phyloP scores from a whole-genome alignment of 2,797 vertebrate species.

The Lagocephalus sceleratus region DNA sequence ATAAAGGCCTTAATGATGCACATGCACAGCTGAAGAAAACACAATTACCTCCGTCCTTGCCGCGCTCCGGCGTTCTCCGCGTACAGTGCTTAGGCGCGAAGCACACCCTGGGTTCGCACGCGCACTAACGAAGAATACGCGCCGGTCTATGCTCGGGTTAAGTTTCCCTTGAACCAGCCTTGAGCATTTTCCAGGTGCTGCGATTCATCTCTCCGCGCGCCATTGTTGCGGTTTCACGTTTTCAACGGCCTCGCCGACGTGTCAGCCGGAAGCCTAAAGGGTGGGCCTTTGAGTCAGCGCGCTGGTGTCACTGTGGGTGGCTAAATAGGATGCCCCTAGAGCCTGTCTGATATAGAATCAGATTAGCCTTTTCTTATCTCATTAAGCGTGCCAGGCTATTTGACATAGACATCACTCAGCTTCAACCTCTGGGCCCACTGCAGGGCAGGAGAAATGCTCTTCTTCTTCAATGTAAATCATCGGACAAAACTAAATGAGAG shows the following conservation, averaged over 20 bases:
- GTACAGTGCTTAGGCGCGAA: neutral
- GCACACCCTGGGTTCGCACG: too few relatives aligned
- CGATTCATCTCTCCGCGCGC: neutral
- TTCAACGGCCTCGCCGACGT: conserved; percentile 8
- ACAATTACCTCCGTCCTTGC: conserved; percentile 22
- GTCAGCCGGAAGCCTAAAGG: conserved; percentile 20
- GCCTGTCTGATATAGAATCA: conserved; percentile 59
- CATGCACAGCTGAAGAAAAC: conserved; percentile 2
- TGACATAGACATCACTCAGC: conserved; percentile 56
- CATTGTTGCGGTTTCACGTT: conserved; percentile 6
- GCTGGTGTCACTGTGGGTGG: conserved; percentile 45
- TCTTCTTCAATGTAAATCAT: conserved; percentile 21
- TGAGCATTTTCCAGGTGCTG: neutral
- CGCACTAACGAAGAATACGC: too few relatives aligned
- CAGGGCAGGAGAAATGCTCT: conserved; percentile 7
- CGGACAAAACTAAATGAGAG: conserved; percentile 12
- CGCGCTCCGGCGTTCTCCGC: conserved; percentile 10
- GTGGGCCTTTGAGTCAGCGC: conserved; percentile 39
- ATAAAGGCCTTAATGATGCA: too few relatives aligned
- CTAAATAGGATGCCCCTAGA: conserved; percentile 51
- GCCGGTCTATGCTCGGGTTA: conserved; percentile 1
- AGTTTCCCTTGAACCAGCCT: conserved; percentile 2
- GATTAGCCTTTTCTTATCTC: conserved; percentile 67
- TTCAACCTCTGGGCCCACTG: conserved; percentile 36
- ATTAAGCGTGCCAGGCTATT: conserved; percentile 57